Percentiles rank a stretch among this genome's conserved stretches.
phyloP scores from a whole-genome alignment of 2,888 invertebrate species.

The Physocephala rufipes region DNA sequence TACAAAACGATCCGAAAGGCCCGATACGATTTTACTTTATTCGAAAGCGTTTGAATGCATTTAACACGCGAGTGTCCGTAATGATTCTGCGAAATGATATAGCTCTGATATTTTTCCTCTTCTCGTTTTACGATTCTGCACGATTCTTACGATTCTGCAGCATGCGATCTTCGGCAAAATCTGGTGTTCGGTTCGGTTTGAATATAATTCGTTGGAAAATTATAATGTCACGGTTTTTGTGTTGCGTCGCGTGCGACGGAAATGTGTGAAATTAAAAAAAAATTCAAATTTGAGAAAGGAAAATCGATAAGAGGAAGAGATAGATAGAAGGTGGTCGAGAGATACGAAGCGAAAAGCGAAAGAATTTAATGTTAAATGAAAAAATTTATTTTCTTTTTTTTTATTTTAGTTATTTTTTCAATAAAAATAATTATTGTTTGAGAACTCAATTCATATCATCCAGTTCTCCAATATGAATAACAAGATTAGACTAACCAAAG shows the following conservation, averaged over 20 bases:
- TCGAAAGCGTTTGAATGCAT: neutral
- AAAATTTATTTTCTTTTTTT: no score
- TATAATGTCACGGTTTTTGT: conserved; percentile 34
- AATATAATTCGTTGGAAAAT: conserved; percentile 47
- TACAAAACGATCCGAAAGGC: neutral
- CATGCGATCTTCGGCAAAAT: conserved; percentile 15
- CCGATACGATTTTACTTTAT: conserved; percentile 9
- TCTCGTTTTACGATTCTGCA: conserved; percentile 34
- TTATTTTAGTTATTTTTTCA: no score
- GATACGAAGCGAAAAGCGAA: neutral
- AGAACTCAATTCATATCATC: no score
- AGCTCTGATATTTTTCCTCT: neutral
- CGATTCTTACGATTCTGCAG: conserved; percentile 22
- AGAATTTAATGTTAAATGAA: no score
- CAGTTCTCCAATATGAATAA: no score
- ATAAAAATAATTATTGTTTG: no score
- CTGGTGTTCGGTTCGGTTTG: conserved; percentile 42
- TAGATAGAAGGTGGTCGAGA: neutral
- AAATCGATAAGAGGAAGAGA: neutral
- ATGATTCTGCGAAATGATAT: conserved; percentile 22
- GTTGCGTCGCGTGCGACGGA: conserved; percentile 47
- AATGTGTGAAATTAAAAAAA: conserved; percentile 40
- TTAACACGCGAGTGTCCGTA: conserved; percentile 22
- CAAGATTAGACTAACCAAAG: no score
- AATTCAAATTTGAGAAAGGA: neutral